Base-by-base conservation (phyloP, 2,888 invertebrate genomes). In the Pristionchus entomophagus region DNA sequence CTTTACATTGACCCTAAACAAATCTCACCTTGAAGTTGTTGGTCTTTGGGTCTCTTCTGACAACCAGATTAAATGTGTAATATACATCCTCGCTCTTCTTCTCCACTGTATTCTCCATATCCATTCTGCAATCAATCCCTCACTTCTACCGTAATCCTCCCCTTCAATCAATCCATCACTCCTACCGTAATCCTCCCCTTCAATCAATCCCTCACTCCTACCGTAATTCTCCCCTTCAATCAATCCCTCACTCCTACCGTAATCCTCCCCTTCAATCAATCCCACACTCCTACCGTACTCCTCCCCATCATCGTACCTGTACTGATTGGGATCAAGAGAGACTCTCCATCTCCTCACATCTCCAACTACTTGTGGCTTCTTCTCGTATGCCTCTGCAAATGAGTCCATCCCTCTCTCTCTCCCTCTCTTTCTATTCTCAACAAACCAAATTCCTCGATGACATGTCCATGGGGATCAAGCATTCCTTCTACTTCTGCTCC, bases 401-500 rank as follows among this genome's bases (percentile, higher is more conserved):
- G n/a, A n/a, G n/a, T n/a, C n/a, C n/a, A n/a, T n/a, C n/a, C 10
- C 2, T 26, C 14, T 45, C 1, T 78, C 5, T 49, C 26, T 41
- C 5, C 19, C 6, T 29, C 17, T 29, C 6, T 1, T 78, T 14
- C 0, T 26, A n/a, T 14, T 26, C 26, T 49, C 17, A 78, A 62
- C 62, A 6, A 4, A 93, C 95, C 94, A 87, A 88, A 92, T 94
- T 99, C 99, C 94, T 99, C 99, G 86, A 99, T 97, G 5, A 99
- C 97, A 88, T 97, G 95, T 0, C 99, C 99, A 87, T 97, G 96
- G 14, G 96, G 96, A 93, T 99, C 99, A 83, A 99, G 94, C 97
- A 99, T 97, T 1, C 99, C 99, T 94, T 99, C 99, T 49, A 99
- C 96, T 94, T 99, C 99, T 94, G 99, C 99, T 0, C 99, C 99